A percentile compares a stretch with the other conserved stretches of the same genome.
Evolutionary conservation across 2,113 vertebrate genomes (phyloP).

Genomic region (Genyomyrus donnyi): DNA sequence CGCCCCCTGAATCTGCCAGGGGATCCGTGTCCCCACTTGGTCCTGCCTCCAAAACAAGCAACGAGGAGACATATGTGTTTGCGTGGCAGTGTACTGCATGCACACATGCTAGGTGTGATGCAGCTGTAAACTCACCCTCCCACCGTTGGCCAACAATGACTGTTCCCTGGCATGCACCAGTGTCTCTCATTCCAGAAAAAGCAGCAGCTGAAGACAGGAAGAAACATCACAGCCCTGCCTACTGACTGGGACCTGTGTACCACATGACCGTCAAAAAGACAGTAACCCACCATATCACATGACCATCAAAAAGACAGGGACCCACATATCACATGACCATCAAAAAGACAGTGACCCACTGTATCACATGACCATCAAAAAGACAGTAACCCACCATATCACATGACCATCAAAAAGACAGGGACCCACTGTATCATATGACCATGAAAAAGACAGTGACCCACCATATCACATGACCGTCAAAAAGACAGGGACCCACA

Average conservation of each 20-base stretch:
- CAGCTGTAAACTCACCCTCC: background rate
- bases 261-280: background rate
- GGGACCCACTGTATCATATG: background rate
- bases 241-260: background rate
- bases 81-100: background rate
- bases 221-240: background rate
- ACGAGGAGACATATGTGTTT: background rate
- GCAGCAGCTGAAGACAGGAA: background rate
- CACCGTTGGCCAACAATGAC: background rate
- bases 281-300: background rate
- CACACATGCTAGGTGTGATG: background rate
- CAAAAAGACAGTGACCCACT: no score
- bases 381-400: background rate
- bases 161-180: background rate
- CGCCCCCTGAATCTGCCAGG: background rate
- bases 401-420: background rate
- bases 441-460: background rate
- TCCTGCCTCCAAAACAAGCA: background rate
- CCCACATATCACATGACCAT: background rate
- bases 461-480: background rate
- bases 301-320: background rate
- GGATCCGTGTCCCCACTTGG: background rate
- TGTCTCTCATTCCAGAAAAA: background rate
- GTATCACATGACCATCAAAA: no score
- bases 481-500: no score